A percentile compares a stretch with the other conserved stretches of the same genome.
Conservation (phyloP, 2,113 vertebrate genomes). For the Megaceryle torquata region DNA sequence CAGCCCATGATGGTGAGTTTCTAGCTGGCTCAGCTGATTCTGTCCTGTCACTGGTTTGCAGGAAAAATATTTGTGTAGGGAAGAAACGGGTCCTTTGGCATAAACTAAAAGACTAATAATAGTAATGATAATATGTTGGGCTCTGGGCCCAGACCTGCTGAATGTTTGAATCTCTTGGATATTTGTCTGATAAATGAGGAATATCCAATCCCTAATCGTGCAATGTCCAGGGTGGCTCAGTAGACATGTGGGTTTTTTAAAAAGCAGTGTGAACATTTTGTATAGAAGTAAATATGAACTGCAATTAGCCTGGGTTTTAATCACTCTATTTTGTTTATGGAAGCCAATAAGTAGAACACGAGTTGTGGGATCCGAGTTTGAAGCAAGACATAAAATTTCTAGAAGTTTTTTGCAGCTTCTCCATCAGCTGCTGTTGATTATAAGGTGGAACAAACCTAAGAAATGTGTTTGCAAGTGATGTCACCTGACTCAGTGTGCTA, state of each 20-base stretch:
- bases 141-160: not conserved
- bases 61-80: not conserved
- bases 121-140: too few relatives aligned
- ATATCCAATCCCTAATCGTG: not conserved
- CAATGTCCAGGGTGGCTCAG: not conserved
- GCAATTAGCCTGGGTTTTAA: not conserved
- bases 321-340: not conserved
- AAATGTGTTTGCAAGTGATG: not conserved
- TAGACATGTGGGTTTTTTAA: not conserved
- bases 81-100: not conserved
- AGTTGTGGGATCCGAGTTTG: not conserved
- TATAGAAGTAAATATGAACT: not conserved
- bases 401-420: not conserved
- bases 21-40: not conserved
- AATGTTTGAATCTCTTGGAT: not conserved
- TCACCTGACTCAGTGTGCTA: not conserved
- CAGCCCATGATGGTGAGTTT: not conserved
- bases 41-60: not conserved
- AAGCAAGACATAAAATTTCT: not conserved
- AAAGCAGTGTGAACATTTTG: not conserved
- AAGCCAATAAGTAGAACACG: not conserved
- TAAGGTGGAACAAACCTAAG: not conserved
- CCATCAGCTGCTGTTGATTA: not conserved
- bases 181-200: not conserved
- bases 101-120: not conserved